A percentile compares a stretch with the other conserved stretches of the same genome.
Conservation (phyloP, 2,113 vertebrate species). For the Nannospalax galili region DNA sequence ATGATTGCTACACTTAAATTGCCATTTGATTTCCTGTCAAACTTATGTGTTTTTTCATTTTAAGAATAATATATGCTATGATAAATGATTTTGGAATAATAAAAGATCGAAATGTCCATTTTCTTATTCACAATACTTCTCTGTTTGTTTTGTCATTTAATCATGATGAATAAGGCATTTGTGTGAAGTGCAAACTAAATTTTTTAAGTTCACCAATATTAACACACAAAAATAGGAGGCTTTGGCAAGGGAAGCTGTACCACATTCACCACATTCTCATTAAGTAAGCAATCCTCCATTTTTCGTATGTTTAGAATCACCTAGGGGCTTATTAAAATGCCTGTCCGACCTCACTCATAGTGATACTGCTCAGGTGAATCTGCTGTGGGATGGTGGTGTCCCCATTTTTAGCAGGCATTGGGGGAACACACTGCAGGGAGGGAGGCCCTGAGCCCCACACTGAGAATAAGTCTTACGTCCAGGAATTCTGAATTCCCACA, state of each 20-base stretch:
- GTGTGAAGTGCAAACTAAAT: not conserved
- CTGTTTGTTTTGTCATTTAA: not conserved
- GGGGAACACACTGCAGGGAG: not conserved
- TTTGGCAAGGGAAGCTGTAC: not conserved
- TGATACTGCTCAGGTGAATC: not conserved
- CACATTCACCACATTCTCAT: not conserved
- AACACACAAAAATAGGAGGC: not conserved
- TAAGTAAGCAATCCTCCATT: not conserved
- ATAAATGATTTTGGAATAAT: not conserved
- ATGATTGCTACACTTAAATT: not conserved
- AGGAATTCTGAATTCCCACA: not conserved
- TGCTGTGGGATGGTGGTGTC: not conserved
- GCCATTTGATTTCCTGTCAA: not conserved
- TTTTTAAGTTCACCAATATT: not conserved
- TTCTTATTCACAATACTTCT: not conserved
- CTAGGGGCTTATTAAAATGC: not conserved
- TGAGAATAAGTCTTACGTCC: not conserved
- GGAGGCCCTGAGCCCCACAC: not conserved
- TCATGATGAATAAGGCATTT: not conserved
- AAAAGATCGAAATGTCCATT: slow-evolving; percentile 14
- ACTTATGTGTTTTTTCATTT: not conserved
- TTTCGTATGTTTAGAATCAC: not conserved
- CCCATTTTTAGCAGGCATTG: not conserved
- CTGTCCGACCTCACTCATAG: not conserved
- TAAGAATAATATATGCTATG: not conserved